Conservation (phyloP, 2,888 invertebrate species). For the Teleogryllus oceanicus region DNA sequence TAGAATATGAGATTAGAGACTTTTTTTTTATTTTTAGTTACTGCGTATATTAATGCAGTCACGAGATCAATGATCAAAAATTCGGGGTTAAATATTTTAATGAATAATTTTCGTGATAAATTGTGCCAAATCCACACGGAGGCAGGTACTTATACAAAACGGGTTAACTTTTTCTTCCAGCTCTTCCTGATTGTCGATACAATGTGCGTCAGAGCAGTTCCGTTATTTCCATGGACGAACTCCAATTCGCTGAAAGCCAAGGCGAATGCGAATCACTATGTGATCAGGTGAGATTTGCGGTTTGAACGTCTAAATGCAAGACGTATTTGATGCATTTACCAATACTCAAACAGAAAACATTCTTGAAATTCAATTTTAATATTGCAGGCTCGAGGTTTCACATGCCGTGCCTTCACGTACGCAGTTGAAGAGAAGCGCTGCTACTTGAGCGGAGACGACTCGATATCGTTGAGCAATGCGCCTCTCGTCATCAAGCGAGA, state of each 20-base stretch:
- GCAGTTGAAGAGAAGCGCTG: conserved; percentile 46
- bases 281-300: conserved; percentile 43
- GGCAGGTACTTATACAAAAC: too few species aligned
- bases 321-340: too few species aligned
- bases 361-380: not conserved
- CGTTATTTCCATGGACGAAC: conserved; percentile 48
- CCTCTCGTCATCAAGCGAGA: conserved; percentile 43
- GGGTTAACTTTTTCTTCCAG: conserved; percentile 39
- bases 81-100: too few species aligned
- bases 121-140: too few species aligned
- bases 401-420: conserved; percentile 48
- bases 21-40: too few species aligned
- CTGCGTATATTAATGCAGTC: too few species aligned
- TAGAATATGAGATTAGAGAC: too few species aligned
- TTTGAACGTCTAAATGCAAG: not conserved
- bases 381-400: conserved; percentile 45
- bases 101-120: too few species aligned
- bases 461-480: conserved; percentile 45
- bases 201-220: conserved; percentile 45
- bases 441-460: conserved; percentile 50
- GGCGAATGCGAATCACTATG: conserved; percentile 49
- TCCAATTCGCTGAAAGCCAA: conserved; percentile 47
- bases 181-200: conserved; percentile 48
- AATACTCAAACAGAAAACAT: too few species aligned
- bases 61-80: too few species aligned